A percentile compares a stretch with the other conserved stretches of the same genome.
Evolutionary conservation across 2,888 invertebrate species (phyloP).

Genomic region (Unio delphinus): DNA sequence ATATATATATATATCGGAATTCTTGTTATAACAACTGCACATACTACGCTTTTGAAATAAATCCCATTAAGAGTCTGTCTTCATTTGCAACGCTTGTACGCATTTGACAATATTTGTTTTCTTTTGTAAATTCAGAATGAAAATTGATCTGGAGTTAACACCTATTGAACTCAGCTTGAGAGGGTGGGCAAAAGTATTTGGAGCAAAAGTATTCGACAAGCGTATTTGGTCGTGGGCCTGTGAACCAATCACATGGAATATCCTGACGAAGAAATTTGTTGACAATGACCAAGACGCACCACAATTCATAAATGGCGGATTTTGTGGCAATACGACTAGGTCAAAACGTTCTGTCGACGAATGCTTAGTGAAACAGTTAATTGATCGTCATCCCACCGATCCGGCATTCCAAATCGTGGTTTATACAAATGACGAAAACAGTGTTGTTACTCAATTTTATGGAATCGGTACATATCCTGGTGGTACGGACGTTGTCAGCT

Average conservation of each 20-base stretch:
- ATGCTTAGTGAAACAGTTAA: constrained; percentile 41
- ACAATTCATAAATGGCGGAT: constrained; percentile 4
- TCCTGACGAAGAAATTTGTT: constrained; percentile 17
- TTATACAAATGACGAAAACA: constrained; percentile 37
- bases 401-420: constrained; percentile 43
- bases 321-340: constrained; percentile 8
- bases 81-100: no score
- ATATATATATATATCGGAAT: no score
- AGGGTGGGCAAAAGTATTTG: constrained; percentile 7
- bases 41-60: no score
- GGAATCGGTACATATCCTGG: constrained; percentile 43
- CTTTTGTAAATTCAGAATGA: constrained; percentile 5
- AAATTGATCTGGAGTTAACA: constrained; percentile 15
- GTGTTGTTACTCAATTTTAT: constrained; percentile 42
- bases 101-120: background rate
- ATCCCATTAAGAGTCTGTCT: no score
- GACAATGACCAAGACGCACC: constrained; percentile 24
- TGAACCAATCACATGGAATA: constrained; percentile 24
- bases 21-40: no score
- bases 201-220: constrained; percentile 1
- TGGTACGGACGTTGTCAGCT: constrained; percentile 38
- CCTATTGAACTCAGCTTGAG: constrained; percentile 14
- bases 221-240: background rate
- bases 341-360: constrained; percentile 15
- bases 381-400: constrained; percentile 31